These are phyloP conservation scores for Megaleporinus macrocephalus DNA, from an alignment of 2,113 vertebrate species.

Conservation along the genomic window DNA sequence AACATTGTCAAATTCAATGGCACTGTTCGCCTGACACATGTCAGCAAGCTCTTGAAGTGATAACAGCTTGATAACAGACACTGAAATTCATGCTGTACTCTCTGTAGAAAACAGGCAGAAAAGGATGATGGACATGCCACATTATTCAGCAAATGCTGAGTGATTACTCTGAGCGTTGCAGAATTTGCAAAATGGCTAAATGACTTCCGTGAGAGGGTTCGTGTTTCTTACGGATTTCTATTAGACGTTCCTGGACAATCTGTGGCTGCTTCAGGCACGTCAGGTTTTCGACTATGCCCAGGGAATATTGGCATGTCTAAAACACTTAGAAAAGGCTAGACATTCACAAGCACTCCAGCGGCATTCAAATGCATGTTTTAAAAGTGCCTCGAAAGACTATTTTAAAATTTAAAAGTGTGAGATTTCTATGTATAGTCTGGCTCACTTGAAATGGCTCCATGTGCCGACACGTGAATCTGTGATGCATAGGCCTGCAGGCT, in stretches of 20 bases:
- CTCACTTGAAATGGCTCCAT: not conserved
- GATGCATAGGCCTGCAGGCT: not conserved
- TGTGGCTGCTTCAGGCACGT: not conserved
- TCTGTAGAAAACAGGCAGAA: slow-evolving; percentile 37
- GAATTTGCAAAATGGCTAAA: slow-evolving; percentile 61
- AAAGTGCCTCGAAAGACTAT: not conserved
- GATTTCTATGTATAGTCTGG: not conserved
- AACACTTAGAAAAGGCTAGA: not conserved
- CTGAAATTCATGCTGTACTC: slow-evolving; percentile 60
- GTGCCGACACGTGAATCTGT: not conserved
- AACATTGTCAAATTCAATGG: slow-evolving; percentile 44
- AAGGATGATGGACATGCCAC: slow-evolving; percentile 57
- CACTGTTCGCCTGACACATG: slow-evolving; percentile 46
- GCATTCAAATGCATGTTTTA: not conserved
- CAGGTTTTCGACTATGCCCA: not conserved
- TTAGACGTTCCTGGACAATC: not conserved
- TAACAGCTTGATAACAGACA: slow-evolving; percentile 43
- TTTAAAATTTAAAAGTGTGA: not conserved
- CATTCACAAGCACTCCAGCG: not conserved
- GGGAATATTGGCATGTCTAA: not conserved
- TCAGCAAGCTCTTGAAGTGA: slow-evolving; percentile 58
- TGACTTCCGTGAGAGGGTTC: slow-evolving; percentile 34
- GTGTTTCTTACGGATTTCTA: not conserved
- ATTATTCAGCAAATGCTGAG: slow-evolving; percentile 61
- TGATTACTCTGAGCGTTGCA: slow-evolving; percentile 65